Percentiles rank a stretch among this genome's conserved stretches.
Conservation (phyloP, 2,113 vertebrate genomes). For the Bettongia penicillata region DNA sequence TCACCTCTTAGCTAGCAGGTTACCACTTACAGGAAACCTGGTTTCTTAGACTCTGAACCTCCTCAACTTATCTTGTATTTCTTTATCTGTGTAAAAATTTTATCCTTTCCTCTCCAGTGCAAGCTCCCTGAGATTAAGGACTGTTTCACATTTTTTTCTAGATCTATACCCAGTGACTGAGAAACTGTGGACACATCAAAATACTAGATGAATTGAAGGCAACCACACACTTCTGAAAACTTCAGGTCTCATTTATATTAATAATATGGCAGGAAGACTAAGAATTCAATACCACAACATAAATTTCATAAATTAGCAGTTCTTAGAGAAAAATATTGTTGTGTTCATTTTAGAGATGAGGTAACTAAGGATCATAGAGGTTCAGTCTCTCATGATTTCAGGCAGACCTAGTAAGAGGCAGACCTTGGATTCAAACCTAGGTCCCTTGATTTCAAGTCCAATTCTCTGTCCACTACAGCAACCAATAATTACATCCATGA, state of each 20-base stretch:
- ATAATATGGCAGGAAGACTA: background rate
- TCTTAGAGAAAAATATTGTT: background rate
- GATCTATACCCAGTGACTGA: background rate
- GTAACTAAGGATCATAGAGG: background rate
- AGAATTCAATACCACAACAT: background rate
- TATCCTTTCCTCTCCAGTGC: background rate
- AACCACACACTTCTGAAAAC: background rate
- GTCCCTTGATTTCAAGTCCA: background rate
- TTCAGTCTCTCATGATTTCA: background rate
- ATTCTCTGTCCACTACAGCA: background rate
- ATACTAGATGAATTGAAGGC: background rate
- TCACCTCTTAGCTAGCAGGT: background rate
- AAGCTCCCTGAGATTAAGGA: background rate
- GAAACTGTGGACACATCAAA: background rate
- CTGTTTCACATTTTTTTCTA: background rate
- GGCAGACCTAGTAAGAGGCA: background rate
- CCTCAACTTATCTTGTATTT: background rate
- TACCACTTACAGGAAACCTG: background rate
- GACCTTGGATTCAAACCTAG: background rate
- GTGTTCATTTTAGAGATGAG: background rate
- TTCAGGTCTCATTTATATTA: background rate
- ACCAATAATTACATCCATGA: background rate
- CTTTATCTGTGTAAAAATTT: background rate
- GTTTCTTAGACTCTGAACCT: background rate
- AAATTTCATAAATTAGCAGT: background rate